Conservation (phyloP, 1,140 invertebrate genomes). For the Brachionus rubens region DNA sequence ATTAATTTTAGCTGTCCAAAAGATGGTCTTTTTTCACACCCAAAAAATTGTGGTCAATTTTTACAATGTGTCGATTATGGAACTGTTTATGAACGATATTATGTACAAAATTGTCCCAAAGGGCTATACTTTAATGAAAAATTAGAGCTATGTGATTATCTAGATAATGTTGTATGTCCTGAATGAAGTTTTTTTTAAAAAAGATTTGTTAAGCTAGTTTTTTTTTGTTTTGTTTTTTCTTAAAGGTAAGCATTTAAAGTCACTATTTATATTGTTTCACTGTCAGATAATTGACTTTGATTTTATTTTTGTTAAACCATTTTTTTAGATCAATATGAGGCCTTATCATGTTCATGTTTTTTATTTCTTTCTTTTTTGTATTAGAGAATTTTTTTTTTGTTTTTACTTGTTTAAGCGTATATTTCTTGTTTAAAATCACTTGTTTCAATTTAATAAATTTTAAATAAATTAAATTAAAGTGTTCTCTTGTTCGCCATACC, state of each 20-base stretch:
- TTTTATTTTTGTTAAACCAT: too few relatives aligned
- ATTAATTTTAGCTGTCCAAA: constrained; percentile 23
- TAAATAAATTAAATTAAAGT: too few relatives aligned
- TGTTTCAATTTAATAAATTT: too few relatives aligned
- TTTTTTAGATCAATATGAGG: too few relatives aligned
- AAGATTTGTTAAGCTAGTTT: not conserved
- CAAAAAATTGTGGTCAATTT: constrained; percentile 19
- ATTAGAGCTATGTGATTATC: constrained; percentile 18
- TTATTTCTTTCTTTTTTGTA: too few relatives aligned
- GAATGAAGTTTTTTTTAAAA: not conserved
- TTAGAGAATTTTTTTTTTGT: too few relatives aligned
- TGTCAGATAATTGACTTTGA: too few relatives aligned
- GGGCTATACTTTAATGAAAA: constrained; percentile 35
- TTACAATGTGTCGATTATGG: constrained; percentile 44
- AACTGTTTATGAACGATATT: constrained; percentile 22
- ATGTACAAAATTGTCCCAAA: constrained; percentile 32
- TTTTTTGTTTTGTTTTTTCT: not conserved
- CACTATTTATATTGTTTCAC: too few relatives aligned
- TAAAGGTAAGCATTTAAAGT: not conserved
- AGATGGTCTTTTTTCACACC: constrained; percentile 26
- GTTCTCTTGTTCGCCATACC: too few relatives aligned
- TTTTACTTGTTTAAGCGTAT: too few relatives aligned
- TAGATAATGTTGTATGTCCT: constrained; percentile 23
- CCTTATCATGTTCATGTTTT: too few relatives aligned
- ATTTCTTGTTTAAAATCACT: too few relatives aligned